A percentile compares a stretch with the other conserved stretches of the same genome.
phyloP scores from a whole-genome alignment of 2,888 invertebrate species.

The Drosophila tanythrix region DNA sequence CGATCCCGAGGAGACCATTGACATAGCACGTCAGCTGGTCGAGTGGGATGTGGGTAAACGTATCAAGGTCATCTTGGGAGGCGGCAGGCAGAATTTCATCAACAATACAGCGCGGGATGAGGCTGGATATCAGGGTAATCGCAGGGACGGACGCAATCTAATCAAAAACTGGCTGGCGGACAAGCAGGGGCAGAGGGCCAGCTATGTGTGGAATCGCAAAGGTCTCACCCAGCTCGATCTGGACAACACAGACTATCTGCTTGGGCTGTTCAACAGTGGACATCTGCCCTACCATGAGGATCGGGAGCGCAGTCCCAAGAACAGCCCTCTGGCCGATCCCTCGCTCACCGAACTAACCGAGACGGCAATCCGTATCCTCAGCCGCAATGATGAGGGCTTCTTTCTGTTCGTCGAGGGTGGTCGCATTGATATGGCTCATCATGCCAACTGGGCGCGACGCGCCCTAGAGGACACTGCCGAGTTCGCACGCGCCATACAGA shows the following conservation, averaged over 20 bases:
- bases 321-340: constrained; percentile 86
- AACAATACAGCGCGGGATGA: constrained; percentile 85
- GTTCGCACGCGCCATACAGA: constrained; percentile 89
- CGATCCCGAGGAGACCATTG: constrained; percentile 86
- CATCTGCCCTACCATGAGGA: constrained; percentile 88
- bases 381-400: constrained; percentile 88
- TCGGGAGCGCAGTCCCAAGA: constrained; percentile 83
- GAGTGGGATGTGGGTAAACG: constrained; percentile 88
- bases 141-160: constrained; percentile 89
- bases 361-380: constrained; percentile 88
- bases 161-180: constrained; percentile 88
- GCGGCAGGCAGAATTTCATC: constrained; percentile 81
- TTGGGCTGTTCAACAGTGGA: constrained; percentile 87
- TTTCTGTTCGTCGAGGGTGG: constrained; percentile 91
- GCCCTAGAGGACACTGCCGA: constrained; percentile 93
- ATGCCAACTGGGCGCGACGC: constrained; percentile 88
- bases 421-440: constrained; percentile 86
- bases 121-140: constrained; percentile 86
- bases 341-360: constrained; percentile 89
- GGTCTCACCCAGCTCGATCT: constrained; percentile 83
- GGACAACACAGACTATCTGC: constrained; percentile 86
- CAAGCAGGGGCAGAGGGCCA: constrained; percentile 78
- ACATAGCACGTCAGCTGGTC: constrained; percentile 91
- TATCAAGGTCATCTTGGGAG: constrained; percentile 88
- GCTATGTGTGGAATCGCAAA: constrained; percentile 83